phyloP scores from a whole-genome alignment of 2,888 invertebrate species.

The Sphaerophoria rueppellii region DNA sequence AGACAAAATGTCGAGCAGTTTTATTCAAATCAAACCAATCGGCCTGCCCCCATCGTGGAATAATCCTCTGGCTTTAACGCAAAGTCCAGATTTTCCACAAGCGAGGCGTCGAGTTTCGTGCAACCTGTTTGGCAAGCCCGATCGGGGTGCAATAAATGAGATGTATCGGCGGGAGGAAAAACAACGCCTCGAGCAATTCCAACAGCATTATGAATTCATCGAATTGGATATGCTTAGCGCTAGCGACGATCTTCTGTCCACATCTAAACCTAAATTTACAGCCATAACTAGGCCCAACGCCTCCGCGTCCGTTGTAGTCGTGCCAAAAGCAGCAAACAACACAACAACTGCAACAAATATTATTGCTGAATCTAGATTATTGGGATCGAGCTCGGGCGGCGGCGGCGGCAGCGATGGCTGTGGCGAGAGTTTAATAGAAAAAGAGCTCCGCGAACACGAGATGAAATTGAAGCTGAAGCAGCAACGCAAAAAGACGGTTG shows the following conservation, averaged over 20 bases:
- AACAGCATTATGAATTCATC: not conserved
- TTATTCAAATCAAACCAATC: constrained; percentile 44
- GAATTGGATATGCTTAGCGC: not conserved
- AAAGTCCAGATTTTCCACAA: constrained; percentile 22
- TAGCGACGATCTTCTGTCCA: not conserved
- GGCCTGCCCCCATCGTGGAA: not conserved
- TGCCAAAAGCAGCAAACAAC: no score
- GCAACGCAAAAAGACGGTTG: constrained; percentile 26
- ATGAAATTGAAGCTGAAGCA: constrained; percentile 31
- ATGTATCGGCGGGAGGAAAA: constrained; percentile 7
- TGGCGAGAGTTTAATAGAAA: constrained; percentile 47
- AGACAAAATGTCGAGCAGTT: constrained; percentile 39
- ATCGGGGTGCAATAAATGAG: constrained; percentile 47
- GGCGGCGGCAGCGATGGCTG: not conserved
- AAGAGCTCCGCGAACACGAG: constrained; percentile 43
- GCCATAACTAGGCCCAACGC: not conserved
- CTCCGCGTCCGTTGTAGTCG: not conserved
- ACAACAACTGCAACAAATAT: not conserved
- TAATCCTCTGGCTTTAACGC: constrained; percentile 2
- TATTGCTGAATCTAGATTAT: constrained; percentile 37
- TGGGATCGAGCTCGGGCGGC: not conserved
- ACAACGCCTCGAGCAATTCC: constrained; percentile 4
- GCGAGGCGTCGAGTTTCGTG: constrained; percentile 26
- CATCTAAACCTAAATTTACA: not conserved
- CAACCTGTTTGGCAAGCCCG: constrained; percentile 48